Evolutionary conservation across 2,113 vertebrate species (phyloP).

Genomic region (Rissa tridactyla): DNA sequence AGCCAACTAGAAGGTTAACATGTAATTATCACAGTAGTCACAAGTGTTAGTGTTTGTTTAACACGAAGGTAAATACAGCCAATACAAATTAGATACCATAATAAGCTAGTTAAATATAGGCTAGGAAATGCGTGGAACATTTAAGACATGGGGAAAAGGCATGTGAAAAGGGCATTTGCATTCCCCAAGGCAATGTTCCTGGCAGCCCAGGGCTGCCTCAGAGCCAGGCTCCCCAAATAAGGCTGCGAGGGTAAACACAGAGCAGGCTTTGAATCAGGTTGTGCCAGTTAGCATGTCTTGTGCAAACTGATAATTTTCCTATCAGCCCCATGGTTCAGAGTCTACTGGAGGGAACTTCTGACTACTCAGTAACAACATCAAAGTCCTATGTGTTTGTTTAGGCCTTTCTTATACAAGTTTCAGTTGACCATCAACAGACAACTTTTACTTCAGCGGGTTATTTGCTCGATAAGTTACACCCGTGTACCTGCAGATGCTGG

Average conservation of each 20-base stretch:
- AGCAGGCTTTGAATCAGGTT: not conserved
- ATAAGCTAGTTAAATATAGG: slow-evolving; percentile 37
- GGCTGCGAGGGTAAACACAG: not conserved
- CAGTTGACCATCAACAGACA: not conserved
- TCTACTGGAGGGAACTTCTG: not conserved
- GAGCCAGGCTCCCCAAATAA: slow-evolving; percentile 33
- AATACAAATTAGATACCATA: not conserved
- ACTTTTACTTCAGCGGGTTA: rapidly evolving
- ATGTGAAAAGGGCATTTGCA: not conserved
- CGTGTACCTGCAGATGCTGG: rapidly evolving
- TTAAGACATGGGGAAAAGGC: slow-evolving; percentile 33
- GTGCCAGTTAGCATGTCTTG: not conserved
- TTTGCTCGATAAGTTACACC: not conserved
- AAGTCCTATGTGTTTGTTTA: not conserved
- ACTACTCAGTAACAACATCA: not conserved
- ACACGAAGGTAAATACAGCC: not conserved
- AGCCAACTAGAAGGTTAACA: not conserved
- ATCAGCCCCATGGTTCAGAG: not conserved
- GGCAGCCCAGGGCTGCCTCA: not conserved
- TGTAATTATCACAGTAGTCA: not conserved
- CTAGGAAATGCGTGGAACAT: not conserved
- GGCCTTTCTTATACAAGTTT: not conserved
- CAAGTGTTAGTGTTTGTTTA: not conserved
- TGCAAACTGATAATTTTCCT: not conserved
- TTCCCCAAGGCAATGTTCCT: slow-evolving; percentile 30